Evolutionary conservation across 2,797 vertebrate genomes (phyloP), one percentile per base, ranked within the genome.

Genomic region (Tiaroga cobitis): DNA sequence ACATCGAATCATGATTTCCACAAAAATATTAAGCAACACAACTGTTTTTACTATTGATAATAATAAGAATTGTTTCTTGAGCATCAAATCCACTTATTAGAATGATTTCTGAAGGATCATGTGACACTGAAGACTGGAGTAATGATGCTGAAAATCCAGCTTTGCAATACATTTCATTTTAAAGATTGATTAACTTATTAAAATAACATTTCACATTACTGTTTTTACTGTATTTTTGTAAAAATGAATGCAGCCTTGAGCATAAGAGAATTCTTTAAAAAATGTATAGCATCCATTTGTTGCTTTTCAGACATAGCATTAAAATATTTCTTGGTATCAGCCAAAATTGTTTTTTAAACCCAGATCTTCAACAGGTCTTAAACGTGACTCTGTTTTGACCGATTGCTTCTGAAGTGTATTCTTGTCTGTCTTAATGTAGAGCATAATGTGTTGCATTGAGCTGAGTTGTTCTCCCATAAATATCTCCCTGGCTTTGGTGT

Each of bases 401-500:
- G 3, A 67, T 29, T 32, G 29, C 26, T 29, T 32, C 63, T 67
- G 15, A 67, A 26, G 3, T 56, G 2, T 76, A 24, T 21, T 61
- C n/a, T 59, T 24, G 24, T 61, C 10, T 26, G 24, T 61, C n/a
- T 26, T 61, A 61, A 61, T 26, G 56, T 13, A 61, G 16, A 15
- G 5, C 54, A 67, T 56, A 29, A 41, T 26, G 5, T 41, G 11
- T 63, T 41, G 37, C 43, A 21, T 26, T 5, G 24, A 49, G 37
- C 54, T 34, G 11, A 80, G 8, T 69, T 69, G 24, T 59, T 16
- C 9, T 59, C 59, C 49, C 18, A 54, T 0, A 65, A 15, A 16
- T 24, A 10, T 39, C 82, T 37, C 72, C 59, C 63, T 73, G 79
- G 72, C 87, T 56, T 49, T 67, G 61, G 37, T 46, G 21, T 67